phyloP scores from a whole-genome alignment of 2,113 vertebrate species.

The Loxodonta africana region DNA sequence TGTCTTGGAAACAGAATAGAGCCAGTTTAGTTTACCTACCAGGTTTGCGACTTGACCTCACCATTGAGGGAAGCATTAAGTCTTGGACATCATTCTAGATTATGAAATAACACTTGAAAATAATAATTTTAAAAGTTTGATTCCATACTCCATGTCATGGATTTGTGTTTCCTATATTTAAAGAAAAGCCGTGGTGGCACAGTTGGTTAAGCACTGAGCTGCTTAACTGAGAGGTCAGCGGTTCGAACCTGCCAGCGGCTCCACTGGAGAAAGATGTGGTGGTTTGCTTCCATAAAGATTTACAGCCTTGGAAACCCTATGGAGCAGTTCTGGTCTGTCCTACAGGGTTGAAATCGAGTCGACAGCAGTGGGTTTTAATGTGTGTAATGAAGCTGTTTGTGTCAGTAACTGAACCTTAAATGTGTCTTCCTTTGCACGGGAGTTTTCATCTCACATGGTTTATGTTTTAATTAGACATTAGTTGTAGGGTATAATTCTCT shows the following conservation, averaged over 20 bases:
- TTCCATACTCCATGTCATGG: neutral
- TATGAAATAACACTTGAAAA: neutral
- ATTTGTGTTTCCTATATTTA: slow-evolving; percentile 31
- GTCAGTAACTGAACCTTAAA: neutral
- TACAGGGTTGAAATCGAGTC: no score
- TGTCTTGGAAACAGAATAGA: neutral
- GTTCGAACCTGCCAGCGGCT: no score
- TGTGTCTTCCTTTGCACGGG: neutral
- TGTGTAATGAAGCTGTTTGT: neutral
- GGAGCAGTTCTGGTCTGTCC: no score
- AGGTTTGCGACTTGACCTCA: neutral
- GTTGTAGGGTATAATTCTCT: neutral
- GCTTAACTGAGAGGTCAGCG: no score
- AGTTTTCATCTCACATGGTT: neutral
- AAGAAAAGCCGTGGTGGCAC: neutral
- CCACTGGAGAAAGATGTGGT: no score
- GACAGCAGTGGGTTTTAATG: neutral
- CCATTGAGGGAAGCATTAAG: neutral
- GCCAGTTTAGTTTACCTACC: neutral
- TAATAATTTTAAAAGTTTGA: neutral
- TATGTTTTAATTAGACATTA: slow-evolving; percentile 56
- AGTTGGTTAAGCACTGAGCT: no score
- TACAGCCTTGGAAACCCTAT: no score
- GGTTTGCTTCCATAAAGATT: no score
- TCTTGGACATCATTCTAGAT: neutral